Evolutionary conservation across 2,113 vertebrate genomes (phyloP), one percentile per base, ranked within the genome.

Genomic region (Agapornis roseicollis): DNA sequence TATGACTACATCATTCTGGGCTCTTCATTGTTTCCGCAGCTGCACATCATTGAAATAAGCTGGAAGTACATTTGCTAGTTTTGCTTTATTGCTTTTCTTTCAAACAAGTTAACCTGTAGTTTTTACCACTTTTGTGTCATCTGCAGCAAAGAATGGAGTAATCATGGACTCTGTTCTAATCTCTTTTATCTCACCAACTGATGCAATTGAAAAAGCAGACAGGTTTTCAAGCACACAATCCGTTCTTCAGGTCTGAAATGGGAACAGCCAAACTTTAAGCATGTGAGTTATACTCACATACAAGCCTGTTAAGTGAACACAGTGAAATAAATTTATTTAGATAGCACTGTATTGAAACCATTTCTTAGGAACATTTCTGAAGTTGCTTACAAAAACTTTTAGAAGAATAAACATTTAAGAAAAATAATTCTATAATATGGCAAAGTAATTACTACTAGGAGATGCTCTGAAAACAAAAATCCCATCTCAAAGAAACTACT

Each of bases 301-400:
- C 7, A 50, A 76, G 13, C 6, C 66, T 87, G 7, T 56, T 74
- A 86, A 4, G 2, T 31, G 33, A 93, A 49, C 37, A 72, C 46
- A 81, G 50, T 42, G 3, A 72, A 78, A 78, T 39, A 64, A 24
- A 60, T 28, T 14, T 31, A 47, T 81, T 81, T 72, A 28, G 44
- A 39, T 44, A 86, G 8, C 17, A 74, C 33, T 47, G 8, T 5
- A 2, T 68, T 89, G 11, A 71, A 95, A 52, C 7, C 6, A 14
- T 73, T 94, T 76, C 53, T 35, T 42, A 79, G 47, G 8, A 92
- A 61, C 5, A 47, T 60, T 81, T 58, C 31, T 92, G 63, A 53
- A 91, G 12, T 53, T 69, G 17, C 37, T 80, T 84, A 55, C 60
- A 80, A 88, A 80, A 37, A 65, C 39, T 88, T 88, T 86, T 61